Evolutionary conservation across 1,140 invertebrate genomes (phyloP), one percentile per base, ranked within the genome.

Genomic region (Cryptotermes secundus): DNA sequence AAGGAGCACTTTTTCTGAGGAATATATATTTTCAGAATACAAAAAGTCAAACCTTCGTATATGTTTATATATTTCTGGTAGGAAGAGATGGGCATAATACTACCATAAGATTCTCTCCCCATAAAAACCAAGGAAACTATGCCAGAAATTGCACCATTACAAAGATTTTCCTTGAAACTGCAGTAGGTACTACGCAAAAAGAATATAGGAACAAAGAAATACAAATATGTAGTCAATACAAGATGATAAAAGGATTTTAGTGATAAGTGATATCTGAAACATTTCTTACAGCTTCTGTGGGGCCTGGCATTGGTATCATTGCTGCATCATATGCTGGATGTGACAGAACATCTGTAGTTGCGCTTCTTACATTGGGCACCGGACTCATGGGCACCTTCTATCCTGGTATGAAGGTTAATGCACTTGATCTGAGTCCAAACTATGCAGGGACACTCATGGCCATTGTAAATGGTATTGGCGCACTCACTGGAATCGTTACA

Each of bases 381-480:
- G 93, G 93, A 3, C 90, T 94, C 14, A 95, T 95, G 94, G 95
- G 95, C 14, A 92, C 94, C 22, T 95, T 94, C 88, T 95, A 95
- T 90, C 94, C 94, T 80, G 94, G 94, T 53, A 94, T 95, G 92
- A 95, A 95, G 89, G 93, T 95, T 2, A 97, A 96, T 87, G 94
- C 95, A 26, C 89, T 97, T 81, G 96, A 97, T 89, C 92, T 98
- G 83, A 94, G 94, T 59, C 95, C 95, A 7, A 96, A 96, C 89
- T 96, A 94, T 89, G 95, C 95, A 24, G 95, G 96, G 80, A 94
- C 94, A 2, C 89, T 96, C 34, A 97, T 97, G 92, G 96, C 96
- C 2, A 91, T 97, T 53, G 95, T 96, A 0, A 97, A 97, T 88
- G 96, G 95, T 1, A 93, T 96, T 84, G 96, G 95, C 7, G 95